Base-by-base conservation (phyloP, 2,797 vertebrate species). In the Tinamus major region DNA sequence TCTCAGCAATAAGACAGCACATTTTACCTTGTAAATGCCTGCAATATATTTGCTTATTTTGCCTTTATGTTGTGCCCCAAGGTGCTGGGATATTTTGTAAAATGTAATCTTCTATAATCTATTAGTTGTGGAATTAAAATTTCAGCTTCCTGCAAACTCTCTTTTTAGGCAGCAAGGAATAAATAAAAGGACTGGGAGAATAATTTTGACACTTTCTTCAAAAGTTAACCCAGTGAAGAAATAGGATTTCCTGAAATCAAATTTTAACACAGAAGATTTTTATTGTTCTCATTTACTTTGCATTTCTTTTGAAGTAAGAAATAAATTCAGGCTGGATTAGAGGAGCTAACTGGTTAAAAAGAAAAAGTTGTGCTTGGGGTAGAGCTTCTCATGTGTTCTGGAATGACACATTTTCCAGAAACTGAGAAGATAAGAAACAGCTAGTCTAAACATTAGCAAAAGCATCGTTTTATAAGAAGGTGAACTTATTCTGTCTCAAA, bases 171-270 rank as follows among this genome's bases (percentile, higher is more conserved):
- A 85, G 21, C 1, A 0, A 9, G 31, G 78, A 10, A 27, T 4
- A 67, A 72, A n/a, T 80, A 46, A 83, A 93, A 51, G 42, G 69
- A 68, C 72, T 71, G 58, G 92, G 58, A 78, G 62, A 89, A 85
- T 75, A 93, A 83, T 89, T 87, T 44, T 69, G 76, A 69, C 46
- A 1, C 59, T 84, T 89, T 33, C 80, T 81, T 89, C 82, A 74
- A 69, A 92, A 93, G 84, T 75, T 78, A 89, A 93, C 81, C 85
- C 92, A 46, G 62, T 91, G 81, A 41, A 75, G 84, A 85, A 87
- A 69, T 10, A 3, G 74, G 69, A 89, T 93, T 87, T 89, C 79
- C 88, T 78, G 19, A 76, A 87, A 85, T 86, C 59, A 39, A 26
- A 24, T 75, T 83, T 49, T 69, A 49, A 71, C 79, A 79, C 51